Evolutionary conservation across 2,888 invertebrate species (phyloP), one percentile per base, ranked within the genome.

Genomic region (Graphium colonna): DNA sequence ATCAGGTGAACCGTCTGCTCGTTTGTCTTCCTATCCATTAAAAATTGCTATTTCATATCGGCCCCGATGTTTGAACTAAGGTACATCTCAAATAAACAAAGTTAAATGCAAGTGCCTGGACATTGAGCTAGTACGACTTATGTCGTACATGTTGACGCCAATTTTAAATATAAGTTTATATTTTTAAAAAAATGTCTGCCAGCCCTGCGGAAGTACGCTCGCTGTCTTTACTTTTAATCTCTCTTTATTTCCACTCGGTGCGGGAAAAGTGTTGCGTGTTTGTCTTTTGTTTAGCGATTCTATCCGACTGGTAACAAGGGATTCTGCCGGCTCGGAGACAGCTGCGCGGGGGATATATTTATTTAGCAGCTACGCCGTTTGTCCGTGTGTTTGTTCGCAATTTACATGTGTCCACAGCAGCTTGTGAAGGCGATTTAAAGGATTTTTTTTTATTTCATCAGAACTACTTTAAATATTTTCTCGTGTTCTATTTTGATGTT

Each of bases 141-240:
- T n/a, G n/a, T n/a, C n/a, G n/a, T n/a, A n/a, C n/a, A n/a, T n/a
- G n/a, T n/a, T n/a, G n/a, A n/a, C n/a, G n/a, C n/a, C n/a, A n/a
- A n/a, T n/a, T n/a, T n/a, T n/a, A n/a, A n/a, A n/a, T n/a, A 21
- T 21, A 21, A 21, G 8, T 36, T 51, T 38, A 16, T 12, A 38
- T 17, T n/a, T n/a, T 21, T 21, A 21, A 21, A 21, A 21, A 21
- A 21, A 21, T 8, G 3, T 12, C 9, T 51, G 63, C 1, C 73
- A 81, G 42, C 84, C 82, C 80, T 84, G 61, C 8, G 21, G 21
- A 26, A 42, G 54, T 54, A 60, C 65, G 51, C 58, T 61, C 66
- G 58, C 63, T 61, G 72, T 71, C 72, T 72, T 79, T 78, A 78
- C 76, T 82, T 84, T 83, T 85, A 84, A 85, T 85, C 80, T 78